phyloP scores from a whole-genome alignment of 2,113 vertebrate genomes.

The Alectura lathami region DNA sequence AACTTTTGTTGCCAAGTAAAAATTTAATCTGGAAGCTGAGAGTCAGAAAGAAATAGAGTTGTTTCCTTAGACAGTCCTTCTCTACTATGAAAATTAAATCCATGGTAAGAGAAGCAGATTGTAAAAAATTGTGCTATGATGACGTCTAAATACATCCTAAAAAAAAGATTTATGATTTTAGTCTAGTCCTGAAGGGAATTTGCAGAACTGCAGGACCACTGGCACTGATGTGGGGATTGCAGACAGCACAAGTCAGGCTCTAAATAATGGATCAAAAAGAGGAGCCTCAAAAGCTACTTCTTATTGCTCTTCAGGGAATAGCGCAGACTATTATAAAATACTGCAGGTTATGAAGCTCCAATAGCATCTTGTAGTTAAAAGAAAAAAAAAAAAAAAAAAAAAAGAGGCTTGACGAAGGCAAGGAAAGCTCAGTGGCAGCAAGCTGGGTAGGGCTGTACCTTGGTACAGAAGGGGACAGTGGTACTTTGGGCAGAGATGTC shows the following conservation, averaged over 20 bases:
- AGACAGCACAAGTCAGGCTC: constrained; percentile 51
- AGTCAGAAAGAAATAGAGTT: constrained; percentile 62
- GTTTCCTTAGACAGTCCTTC: constrained; percentile 50
- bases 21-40: constrained; percentile 71
- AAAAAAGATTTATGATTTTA: constrained; percentile 38
- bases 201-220: constrained; percentile 17
- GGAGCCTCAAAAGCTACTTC: constrained; percentile 53
- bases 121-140: constrained; percentile 35
- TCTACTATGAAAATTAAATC: constrained; percentile 65
- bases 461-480: neutral
- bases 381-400: neutral
- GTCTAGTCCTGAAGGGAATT: constrained; percentile 55
- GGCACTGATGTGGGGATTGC: constrained; percentile 45
- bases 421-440: neutral
- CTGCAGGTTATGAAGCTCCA: constrained; percentile 34
- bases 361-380: neutral
- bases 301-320: constrained; percentile 46
- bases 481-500: neutral
- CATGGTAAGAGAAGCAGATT: constrained; percentile 36
- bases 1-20: constrained; percentile 76
- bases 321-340: constrained; percentile 28
- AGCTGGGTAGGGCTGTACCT: neutral
- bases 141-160: constrained; percentile 52
- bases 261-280: constrained; percentile 69
- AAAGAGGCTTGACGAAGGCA: neutral